A percentile compares a stretch with the other conserved stretches of the same genome.
These are phyloP conservation scores for Electrona antarctica DNA, from an alignment of 2,113 vertebrate species.

Conservation along the genomic window DNA sequence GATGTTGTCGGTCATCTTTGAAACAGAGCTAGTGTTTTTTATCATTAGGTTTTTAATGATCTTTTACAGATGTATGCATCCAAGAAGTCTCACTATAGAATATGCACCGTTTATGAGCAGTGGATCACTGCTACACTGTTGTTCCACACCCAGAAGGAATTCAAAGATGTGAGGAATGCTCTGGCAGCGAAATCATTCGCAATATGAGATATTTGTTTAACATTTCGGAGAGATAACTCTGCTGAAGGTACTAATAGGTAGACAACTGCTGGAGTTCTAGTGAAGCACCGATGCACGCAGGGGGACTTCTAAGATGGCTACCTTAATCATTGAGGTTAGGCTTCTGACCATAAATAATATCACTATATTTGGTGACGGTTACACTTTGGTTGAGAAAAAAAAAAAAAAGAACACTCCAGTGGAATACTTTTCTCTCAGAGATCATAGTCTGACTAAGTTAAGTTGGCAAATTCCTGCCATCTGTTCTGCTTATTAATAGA, in stretches of 20 bases:
- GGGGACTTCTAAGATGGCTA: background rate
- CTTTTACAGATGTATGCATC: background rate
- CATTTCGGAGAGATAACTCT: background rate
- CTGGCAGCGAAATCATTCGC: conserved; percentile 22
- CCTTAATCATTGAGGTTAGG: conserved; percentile 4
- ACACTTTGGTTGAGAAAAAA: conserved; percentile 15
- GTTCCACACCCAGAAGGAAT: conserved; percentile 3
- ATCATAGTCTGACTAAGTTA: background rate
- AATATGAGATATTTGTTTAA: conserved; percentile 16
- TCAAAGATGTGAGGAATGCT: conserved; percentile 59
- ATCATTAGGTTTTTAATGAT: conserved; percentile 12
- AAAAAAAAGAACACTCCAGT: background rate
- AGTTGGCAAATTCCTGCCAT: background rate
- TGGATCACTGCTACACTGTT: background rate
- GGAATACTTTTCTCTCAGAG: background rate
- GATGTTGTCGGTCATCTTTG: conserved; percentile 9
- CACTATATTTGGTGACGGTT: background rate
- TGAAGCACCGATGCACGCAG: background rate
- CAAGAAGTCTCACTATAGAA: background rate
- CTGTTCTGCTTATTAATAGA: background rate
- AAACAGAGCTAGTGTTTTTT: conserved; percentile 7
- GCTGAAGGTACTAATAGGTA: too few relatives aligned
- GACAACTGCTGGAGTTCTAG: background rate
- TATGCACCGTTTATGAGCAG: background rate
- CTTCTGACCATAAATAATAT: background rate